Conservation (phyloP, 2,888 invertebrate genomes). For the Spatulosminthurus flaviceps region DNA sequence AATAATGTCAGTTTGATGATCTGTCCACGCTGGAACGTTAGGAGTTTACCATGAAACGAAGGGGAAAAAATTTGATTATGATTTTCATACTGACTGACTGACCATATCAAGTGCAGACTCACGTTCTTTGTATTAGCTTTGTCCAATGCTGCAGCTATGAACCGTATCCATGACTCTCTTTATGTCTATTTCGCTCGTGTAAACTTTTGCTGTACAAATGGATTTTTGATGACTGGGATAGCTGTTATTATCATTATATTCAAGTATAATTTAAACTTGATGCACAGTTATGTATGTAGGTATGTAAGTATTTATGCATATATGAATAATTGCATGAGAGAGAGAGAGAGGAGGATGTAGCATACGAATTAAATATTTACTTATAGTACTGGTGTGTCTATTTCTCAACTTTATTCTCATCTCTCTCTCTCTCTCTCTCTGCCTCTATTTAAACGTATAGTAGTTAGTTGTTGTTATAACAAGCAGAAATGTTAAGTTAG, state of each 20-base stretch:
- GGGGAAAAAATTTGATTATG: neutral
- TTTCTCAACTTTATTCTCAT: neutral
- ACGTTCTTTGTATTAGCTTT: neutral
- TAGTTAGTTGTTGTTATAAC: neutral
- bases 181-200: neutral
- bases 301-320: neutral
- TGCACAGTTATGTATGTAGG: neutral
- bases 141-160: neutral
- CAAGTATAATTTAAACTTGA: neutral
- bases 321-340: neutral
- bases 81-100: neutral
- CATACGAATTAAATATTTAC: neutral
- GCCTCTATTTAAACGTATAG: neutral
- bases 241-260: neutral
- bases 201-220: constrained; percentile 16
- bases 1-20: neutral
- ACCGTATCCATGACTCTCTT: neutral
- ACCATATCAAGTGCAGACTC: constrained; percentile 18
- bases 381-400: neutral
- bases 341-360: constrained; percentile 9
- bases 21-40: neutral
- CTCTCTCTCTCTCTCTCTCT: neutral
- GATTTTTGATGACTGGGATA: constrained; percentile 9
- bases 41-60: neutral
- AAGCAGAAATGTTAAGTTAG: neutral